These are phyloP conservation scores for Taurulus bubalis DNA, from an alignment of 2,113 vertebrate species.

Conservation along the genomic window DNA sequence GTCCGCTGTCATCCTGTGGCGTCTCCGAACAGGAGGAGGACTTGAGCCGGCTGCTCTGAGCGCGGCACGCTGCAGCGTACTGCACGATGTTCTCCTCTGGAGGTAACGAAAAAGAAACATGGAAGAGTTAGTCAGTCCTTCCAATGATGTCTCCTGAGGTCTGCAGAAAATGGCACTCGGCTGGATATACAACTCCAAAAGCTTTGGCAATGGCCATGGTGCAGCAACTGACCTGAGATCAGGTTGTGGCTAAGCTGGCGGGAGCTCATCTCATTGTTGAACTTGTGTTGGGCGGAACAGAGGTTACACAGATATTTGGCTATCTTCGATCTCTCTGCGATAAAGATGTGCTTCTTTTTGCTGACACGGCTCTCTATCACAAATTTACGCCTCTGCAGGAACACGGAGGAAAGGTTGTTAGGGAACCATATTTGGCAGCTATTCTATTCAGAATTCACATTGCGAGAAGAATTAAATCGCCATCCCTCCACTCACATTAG, in stretches of 20 bases:
- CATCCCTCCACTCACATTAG: conserved; percentile 81
- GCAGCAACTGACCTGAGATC: conserved; percentile 79
- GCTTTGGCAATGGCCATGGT: background rate
- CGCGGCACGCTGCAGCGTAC: conserved; percentile 68
- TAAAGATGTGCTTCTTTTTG: conserved; percentile 88
- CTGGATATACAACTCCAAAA: background rate
- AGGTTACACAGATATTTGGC: conserved; percentile 90
- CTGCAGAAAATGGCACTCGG: background rate
- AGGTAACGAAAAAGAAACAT: background rate
- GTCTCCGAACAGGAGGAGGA: conserved; percentile 84
- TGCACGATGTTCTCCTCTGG: conserved; percentile 74
- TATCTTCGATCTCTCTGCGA: conserved; percentile 86
- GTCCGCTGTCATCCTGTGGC: conserved; percentile 72
- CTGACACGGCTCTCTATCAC: conserved; percentile 86
- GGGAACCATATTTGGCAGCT: background rate
- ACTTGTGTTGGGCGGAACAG: conserved; percentile 91
- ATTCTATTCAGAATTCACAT: background rate
- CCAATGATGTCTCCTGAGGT: background rate
- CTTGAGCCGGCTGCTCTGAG: conserved; percentile 79
- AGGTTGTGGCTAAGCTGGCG: conserved; percentile 79
- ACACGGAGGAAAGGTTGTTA: background rate
- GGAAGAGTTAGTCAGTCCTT: background rate
- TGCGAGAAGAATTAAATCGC: background rate
- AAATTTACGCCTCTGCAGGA: conserved; percentile 87
- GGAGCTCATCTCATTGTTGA: conserved; percentile 88